phyloP scores from a whole-genome alignment of 2,888 invertebrate genomes.

The Nasonovia ribisnigri region DNA sequence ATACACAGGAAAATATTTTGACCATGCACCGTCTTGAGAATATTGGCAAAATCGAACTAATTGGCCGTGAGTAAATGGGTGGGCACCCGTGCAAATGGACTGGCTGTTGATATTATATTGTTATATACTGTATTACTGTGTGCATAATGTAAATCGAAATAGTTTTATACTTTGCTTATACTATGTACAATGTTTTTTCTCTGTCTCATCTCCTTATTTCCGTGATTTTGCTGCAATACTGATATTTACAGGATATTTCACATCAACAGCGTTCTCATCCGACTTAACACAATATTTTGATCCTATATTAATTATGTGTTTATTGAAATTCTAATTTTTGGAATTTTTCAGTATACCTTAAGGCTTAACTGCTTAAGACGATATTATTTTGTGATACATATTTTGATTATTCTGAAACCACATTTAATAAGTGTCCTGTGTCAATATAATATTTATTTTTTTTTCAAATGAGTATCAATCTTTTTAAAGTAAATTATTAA shows the following conservation, averaged over 20 bases:
- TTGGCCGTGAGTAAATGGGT: slow-evolving; percentile 43
- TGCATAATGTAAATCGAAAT: neutral
- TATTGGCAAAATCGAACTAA: slow-evolving; percentile 15
- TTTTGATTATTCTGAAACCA: neutral
- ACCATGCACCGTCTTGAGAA: neutral
- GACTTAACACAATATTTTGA: neutral
- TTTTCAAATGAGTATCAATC: too few species aligned
- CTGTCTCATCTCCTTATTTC: neutral
- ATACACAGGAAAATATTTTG: neutral
- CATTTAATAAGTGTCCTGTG: too few species aligned
- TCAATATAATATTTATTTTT: too few species aligned
- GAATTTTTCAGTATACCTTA: neutral
- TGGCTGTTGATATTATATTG: neutral
- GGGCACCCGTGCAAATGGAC: slow-evolving; percentile 39
- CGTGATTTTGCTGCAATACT: neutral
- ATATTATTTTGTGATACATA: neutral
- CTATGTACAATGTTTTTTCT: neutral
- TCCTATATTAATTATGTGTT: neutral
- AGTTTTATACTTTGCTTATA: neutral
- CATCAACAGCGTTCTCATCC: neutral
- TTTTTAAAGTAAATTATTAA: too few species aligned
- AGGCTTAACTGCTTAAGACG: too few species aligned
- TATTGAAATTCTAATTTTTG: neutral
- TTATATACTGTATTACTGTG: slow-evolving; percentile 6
- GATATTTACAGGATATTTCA: neutral